These are phyloP conservation scores for Australoheros scitulus DNA, from an alignment of 2,113 vertebrate genomes.

Conservation along the genomic window DNA sequence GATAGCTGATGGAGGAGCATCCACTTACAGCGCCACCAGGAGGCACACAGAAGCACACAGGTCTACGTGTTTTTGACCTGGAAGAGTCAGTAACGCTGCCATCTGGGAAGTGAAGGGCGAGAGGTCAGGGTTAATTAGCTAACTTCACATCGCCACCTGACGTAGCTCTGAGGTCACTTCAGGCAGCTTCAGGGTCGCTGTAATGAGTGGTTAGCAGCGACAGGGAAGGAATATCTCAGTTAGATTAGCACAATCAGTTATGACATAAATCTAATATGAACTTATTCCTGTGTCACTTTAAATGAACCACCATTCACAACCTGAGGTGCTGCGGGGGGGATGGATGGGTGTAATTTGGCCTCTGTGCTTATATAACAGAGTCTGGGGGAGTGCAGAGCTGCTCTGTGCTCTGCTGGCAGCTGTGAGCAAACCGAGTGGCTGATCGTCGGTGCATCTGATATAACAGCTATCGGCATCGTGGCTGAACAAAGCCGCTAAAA, in stretches of 20 bases:
- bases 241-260: constrained; percentile 5
- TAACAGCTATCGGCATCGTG: not conserved
- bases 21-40: not conserved
- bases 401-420: not conserved
- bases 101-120: not conserved
- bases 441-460: not conserved
- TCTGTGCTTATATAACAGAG: constrained; percentile 1
- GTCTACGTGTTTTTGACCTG: not conserved
- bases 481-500: not conserved
- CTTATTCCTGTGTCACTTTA: constrained; percentile 7
- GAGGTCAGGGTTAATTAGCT: not conserved
- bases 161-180: not conserved
- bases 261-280: constrained; percentile 8
- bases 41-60: not conserved
- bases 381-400: not conserved
- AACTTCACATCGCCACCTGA: not conserved
- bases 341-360: constrained; percentile 2
- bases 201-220: not conserved
- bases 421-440: not conserved
- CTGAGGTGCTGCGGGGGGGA: not conserved
- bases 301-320: constrained; percentile 8
- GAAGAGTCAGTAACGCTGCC: not conserved
- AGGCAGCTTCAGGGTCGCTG: not conserved
- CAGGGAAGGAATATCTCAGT: not conserved
- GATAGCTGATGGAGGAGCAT: not conserved